A percentile compares a stretch with the other conserved stretches of the same genome.
Conservation (phyloP, 2,888 invertebrate genomes). For the Pelosia muscerda region DNA sequence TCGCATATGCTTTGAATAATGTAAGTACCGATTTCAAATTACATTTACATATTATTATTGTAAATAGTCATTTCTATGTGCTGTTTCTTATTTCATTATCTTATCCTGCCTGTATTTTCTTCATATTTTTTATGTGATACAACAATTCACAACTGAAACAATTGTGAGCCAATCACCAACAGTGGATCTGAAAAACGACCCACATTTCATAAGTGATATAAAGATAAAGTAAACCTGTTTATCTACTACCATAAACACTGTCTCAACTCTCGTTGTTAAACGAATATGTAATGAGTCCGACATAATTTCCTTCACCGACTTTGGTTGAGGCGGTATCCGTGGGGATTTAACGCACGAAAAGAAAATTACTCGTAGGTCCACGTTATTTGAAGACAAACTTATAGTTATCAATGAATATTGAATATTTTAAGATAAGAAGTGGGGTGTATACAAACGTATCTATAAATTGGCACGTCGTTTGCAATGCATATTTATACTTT, state of each 20-base stretch:
- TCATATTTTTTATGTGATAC: not conserved
- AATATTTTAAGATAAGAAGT: not conserved
- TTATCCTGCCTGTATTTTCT: not conserved
- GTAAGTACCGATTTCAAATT: slow-evolving; percentile 77
- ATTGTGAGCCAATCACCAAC: not conserved
- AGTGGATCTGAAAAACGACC: not conserved
- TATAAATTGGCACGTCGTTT: not conserved
- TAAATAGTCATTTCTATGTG: not conserved
- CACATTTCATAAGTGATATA: not conserved
- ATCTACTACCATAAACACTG: not conserved
- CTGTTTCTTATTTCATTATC: not conserved
- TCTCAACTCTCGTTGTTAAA: slow-evolving; percentile 1
- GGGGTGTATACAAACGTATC: not conserved
- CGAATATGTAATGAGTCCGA: not conserved
- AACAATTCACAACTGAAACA: not conserved
- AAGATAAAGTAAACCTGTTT: not conserved
- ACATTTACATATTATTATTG: not conserved
- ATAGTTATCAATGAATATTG: not conserved
- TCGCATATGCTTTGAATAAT: slow-evolving; percentile 87
- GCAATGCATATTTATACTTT: not conserved
- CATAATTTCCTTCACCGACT: no score
- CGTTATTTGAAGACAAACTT: not conserved
- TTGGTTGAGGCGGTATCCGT: no score
- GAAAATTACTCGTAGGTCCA: not conserved
- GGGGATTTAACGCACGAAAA: no score